A percentile compares a stretch with the other conserved stretches of the same genome.
Evolutionary conservation across 2,113 vertebrate genomes (phyloP).

Genomic region (Pitta sordida): DNA sequence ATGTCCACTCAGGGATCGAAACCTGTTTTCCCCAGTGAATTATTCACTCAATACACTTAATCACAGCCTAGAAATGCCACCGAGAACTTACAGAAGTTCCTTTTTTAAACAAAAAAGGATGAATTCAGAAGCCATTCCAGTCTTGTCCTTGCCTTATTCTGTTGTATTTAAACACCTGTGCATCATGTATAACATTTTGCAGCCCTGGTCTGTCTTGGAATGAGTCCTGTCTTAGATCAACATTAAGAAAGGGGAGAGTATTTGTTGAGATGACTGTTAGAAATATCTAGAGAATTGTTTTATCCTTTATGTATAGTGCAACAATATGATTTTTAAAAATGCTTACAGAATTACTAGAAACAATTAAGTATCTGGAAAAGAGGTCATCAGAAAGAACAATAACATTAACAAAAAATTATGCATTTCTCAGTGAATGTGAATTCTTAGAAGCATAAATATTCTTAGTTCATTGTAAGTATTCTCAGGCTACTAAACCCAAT

Average conservation of each 20-base stretch:
- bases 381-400: neutral
- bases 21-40: neutral
- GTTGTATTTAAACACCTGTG: neutral
- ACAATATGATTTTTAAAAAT: neutral
- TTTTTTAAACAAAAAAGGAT: neutral
- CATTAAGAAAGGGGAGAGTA: neutral
- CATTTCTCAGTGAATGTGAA: neutral
- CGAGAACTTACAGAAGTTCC: neutral
- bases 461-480: neutral
- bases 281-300: neutral
- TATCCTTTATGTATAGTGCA: neutral
- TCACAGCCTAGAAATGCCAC: neutral
- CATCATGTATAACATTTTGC: neutral
- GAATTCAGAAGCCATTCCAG: neutral
- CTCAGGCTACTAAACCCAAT: neutral
- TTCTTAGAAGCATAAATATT: neutral
- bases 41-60: neutral
- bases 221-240: neutral
- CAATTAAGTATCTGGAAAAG: neutral
- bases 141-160: neutral
- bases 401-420: neutral
- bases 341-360: neutral
- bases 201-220: neutral
- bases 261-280: neutral
- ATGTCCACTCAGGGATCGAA: no score